These are phyloP conservation scores for Aselliscus stoliczkanus DNA, from an alignment of 2,797 vertebrate species.

Conservation along the genomic window DNA sequence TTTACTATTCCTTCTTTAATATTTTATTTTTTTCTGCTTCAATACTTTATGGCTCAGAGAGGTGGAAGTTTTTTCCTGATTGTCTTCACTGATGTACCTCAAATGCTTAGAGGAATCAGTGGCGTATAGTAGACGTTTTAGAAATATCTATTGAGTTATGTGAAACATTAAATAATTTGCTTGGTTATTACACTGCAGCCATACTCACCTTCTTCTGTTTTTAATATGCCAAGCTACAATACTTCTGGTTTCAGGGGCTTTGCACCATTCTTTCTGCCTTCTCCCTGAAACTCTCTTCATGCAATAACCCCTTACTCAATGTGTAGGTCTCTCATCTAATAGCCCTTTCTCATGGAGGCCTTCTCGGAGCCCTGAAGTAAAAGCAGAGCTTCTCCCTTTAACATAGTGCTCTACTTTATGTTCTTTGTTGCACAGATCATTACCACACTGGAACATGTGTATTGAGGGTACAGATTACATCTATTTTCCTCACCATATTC, in stretches of 20 bases:
- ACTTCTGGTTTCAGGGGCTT: neutral
- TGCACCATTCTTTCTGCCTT: neutral
- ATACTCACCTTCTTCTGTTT: neutral
- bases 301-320: neutral
- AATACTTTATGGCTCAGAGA: neutral
- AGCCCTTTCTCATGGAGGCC: neutral
- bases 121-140: neutral
- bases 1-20: neutral
- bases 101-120: neutral
- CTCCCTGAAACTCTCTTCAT: neutral
- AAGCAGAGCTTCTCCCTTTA: neutral
- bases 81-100: neutral
- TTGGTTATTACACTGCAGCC: neutral
- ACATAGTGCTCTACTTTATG: neutral
- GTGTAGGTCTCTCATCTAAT: neutral
- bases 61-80: neutral
- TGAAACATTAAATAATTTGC: neutral
- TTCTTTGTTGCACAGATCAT: neutral
- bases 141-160: neutral
- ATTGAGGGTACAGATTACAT: neutral
- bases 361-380: neutral
- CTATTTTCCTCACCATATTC: neutral
- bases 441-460: neutral
- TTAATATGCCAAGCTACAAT: neutral
- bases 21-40: neutral